Conservation (phyloP, 1,140 invertebrate genomes). For the Elymnias hypermnestra region DNA sequence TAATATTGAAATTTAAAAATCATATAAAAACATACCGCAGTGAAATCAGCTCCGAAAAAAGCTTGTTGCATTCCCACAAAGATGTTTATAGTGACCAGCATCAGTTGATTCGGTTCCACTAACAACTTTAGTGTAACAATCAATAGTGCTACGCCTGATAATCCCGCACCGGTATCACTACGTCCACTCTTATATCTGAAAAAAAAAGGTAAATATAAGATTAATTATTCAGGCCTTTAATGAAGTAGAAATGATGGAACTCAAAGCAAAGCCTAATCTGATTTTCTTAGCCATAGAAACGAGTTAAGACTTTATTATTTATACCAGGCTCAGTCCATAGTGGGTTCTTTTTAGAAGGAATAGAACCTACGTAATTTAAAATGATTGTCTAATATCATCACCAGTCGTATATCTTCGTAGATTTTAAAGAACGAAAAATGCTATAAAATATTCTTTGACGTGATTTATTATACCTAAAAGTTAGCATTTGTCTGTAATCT, state of each 20-base stretch:
- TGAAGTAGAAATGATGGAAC: not conserved
- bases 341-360: too few relatives aligned
- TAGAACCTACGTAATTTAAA: too few relatives aligned
- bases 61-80: conserved; percentile 96
- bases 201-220: not conserved
- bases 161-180: conserved; percentile 54
- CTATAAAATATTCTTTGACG: too few relatives aligned
- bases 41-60: conserved; percentile 93
- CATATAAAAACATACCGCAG: conserved; percentile 88
- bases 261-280: not conserved
- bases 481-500: too few relatives aligned
- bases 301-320: too few relatives aligned
- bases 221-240: not conserved
- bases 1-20: too few relatives aligned
- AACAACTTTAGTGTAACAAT: conserved; percentile 88
- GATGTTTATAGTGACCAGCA: conserved; percentile 93
- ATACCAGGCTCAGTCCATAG: too few relatives aligned
- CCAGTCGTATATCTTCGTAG: too few relatives aligned
- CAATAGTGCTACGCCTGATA: conserved; percentile 77
- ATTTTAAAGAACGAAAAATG: too few relatives aligned
- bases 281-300: not conserved
- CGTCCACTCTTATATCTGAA: conserved; percentile 73
- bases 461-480: too few relatives aligned
- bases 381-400: too few relatives aligned
- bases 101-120: conserved; percentile 85